Percentiles rank a stretch among this genome's conserved stretches.
These are phyloP conservation scores for Morus bassanus DNA, from an alignment of 2,797 vertebrate species.

Conservation along the genomic window DNA sequence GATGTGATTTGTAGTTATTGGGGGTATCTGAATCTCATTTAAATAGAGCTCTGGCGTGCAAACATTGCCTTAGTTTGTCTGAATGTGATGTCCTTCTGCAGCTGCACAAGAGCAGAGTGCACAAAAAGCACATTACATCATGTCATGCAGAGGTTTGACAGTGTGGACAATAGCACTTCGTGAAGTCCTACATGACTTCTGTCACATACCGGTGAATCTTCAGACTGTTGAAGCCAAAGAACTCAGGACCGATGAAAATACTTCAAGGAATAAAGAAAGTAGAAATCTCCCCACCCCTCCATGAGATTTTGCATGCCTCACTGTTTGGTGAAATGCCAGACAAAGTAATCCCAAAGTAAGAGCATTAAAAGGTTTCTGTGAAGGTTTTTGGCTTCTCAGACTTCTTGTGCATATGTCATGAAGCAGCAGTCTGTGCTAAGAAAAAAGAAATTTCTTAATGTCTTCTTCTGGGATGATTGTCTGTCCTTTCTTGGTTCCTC, in stretches of 20 bases:
- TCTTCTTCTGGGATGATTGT: neutral
- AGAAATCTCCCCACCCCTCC: neutral
- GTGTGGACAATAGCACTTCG: neutral
- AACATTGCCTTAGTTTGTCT: neutral
- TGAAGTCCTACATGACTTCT: neutral
- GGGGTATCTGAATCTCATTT: neutral
- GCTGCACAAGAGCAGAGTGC: neutral
- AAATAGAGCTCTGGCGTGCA: neutral
- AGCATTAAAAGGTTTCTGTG: neutral
- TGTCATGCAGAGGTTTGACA: neutral
- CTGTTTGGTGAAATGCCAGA: neutral
- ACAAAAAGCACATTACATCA: neutral
- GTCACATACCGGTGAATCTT: neutral
- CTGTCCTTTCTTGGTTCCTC: neutral
- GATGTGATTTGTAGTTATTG: neutral
- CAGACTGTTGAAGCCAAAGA: neutral
- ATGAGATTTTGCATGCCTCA: neutral
- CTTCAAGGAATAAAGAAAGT: neutral
- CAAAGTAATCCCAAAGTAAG: neutral
- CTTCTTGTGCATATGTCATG: rapidly evolving
- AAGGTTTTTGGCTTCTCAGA: neutral
- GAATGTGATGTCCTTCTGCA: neutral
- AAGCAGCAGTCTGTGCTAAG: neutral
- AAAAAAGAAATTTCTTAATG: neutral
- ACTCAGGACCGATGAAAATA: neutral